Evolutionary conservation across 2,113 vertebrate genomes (phyloP).

Genomic region (Azemiops feae): DNA sequence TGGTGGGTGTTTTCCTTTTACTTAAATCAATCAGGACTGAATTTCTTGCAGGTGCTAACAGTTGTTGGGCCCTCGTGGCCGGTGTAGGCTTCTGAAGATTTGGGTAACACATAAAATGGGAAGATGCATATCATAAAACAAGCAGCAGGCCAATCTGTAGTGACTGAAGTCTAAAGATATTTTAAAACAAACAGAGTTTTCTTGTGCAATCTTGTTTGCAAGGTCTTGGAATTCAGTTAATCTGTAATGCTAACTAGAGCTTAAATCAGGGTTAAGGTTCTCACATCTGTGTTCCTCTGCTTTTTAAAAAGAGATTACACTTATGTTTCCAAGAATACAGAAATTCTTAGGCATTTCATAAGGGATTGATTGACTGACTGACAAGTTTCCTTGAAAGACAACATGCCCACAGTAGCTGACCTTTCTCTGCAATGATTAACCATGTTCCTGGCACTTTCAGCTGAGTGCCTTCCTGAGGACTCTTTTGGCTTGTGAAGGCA

Average conservation of each 20-base stretch:
- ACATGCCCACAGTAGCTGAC: background rate
- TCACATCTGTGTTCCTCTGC: no score
- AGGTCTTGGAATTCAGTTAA: background rate
- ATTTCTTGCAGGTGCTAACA: slow-evolving; percentile 12
- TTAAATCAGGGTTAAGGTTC: background rate
- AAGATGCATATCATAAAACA: background rate
- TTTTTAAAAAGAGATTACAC: background rate
- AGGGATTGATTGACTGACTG: background rate
- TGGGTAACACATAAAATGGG: background rate
- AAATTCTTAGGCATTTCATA: background rate
- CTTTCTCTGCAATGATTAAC: background rate
- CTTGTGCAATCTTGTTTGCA: background rate
- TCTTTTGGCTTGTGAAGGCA: background rate
- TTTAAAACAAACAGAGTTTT: background rate
- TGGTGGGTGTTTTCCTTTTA: slow-evolving; percentile 14
- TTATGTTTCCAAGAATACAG: background rate
- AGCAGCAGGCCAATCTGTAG: background rate
- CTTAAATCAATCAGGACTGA: slow-evolving; percentile 25
- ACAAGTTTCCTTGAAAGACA: background rate
- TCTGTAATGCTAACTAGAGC: background rate
- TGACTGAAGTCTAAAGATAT: background rate
- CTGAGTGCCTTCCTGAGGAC: background rate
- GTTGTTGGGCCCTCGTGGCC: background rate
- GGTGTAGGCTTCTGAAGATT: background rate
- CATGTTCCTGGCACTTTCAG: background rate